Conservation (phyloP, 2,113 vertebrate species). For the Siphamia tubifer region DNA sequence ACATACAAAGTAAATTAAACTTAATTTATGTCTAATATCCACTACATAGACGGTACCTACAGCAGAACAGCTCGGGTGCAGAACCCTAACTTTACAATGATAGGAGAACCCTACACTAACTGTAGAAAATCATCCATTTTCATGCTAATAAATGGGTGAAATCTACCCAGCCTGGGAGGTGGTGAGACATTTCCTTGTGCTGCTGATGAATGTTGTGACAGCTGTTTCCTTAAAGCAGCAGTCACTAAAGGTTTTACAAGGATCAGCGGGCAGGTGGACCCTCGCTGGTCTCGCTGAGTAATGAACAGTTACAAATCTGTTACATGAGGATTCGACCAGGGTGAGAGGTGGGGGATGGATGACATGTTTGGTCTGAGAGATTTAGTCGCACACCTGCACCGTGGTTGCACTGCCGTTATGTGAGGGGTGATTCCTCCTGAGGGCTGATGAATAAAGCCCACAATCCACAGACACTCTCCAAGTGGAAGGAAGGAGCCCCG, state of each 20-base stretch:
- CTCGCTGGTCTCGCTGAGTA: conserved; percentile 4
- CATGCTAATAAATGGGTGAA: background rate
- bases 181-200: conserved; percentile 27
- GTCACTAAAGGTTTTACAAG: conserved; percentile 19
- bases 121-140: conserved; percentile 11
- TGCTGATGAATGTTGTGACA: conserved; percentile 53
- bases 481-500: background rate
- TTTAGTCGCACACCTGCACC: conserved; percentile 36
- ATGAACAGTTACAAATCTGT: conserved; percentile 41
- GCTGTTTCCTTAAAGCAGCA: conserved; percentile 12
- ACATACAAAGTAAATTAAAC: too few species aligned
- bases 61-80: too few species aligned
- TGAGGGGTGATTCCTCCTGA: background rate
- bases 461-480: background rate
- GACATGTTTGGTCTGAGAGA: background rate
- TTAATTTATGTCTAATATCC: too few species aligned
- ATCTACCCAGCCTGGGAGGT: background rate
- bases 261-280: conserved; percentile 15
- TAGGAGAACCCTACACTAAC: background rate
- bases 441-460: conserved; percentile 26
- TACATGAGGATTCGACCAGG: conserved; percentile 15
- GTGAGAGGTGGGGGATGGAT: background rate
- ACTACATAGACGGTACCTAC: too few species aligned
- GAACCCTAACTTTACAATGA: too few species aligned
- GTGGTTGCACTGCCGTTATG: background rate